Percentiles rank a stretch among this genome's conserved stretches.
phyloP scores from a whole-genome alignment of 2,888 invertebrate genomes.

The Lagria hirta region DNA sequence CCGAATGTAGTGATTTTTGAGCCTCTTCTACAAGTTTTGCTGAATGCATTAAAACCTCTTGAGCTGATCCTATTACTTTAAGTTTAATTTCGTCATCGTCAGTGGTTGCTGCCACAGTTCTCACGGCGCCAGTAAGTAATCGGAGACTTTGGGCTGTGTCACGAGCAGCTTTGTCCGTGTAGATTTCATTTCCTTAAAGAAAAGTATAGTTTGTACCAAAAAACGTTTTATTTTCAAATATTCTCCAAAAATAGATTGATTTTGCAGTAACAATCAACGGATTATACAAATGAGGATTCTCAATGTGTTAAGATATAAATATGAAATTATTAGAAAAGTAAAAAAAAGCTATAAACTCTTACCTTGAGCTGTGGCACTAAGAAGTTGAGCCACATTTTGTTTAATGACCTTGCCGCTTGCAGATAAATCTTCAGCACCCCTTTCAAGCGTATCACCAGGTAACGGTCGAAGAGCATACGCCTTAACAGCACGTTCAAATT shows the following conservation, averaged over 20 bases:
- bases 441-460: conserved; percentile 67
- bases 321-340: no score
- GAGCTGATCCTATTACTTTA: conserved; percentile 69
- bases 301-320: no score
- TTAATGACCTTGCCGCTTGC: conserved; percentile 74
- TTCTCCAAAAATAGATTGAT: no score
- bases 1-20: conserved; percentile 69
- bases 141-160: conserved; percentile 78
- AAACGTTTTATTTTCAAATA: no score
- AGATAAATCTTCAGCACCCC: conserved; percentile 61
- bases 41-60: conserved; percentile 79
- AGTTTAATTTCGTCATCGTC: conserved; percentile 58
- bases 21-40: conserved; percentile 80
- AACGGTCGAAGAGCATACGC: conserved; percentile 74
- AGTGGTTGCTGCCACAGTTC: conserved; percentile 77
- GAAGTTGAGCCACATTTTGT: conserved; percentile 79
- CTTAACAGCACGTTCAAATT: conserved; percentile 74
- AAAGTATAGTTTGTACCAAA: no score
- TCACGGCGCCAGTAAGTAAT: conserved; percentile 64
- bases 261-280: no score
- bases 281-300: no score
- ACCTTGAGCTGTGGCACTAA: conserved; percentile 82
- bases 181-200: conserved; percentile 77
- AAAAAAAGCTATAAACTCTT: no score
- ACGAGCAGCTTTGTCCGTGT: conserved; percentile 78